Evolutionary conservation across 2,113 vertebrate species (phyloP), one percentile per base, ranked within the genome.

Genomic region (Carettochelys insculpta): DNA sequence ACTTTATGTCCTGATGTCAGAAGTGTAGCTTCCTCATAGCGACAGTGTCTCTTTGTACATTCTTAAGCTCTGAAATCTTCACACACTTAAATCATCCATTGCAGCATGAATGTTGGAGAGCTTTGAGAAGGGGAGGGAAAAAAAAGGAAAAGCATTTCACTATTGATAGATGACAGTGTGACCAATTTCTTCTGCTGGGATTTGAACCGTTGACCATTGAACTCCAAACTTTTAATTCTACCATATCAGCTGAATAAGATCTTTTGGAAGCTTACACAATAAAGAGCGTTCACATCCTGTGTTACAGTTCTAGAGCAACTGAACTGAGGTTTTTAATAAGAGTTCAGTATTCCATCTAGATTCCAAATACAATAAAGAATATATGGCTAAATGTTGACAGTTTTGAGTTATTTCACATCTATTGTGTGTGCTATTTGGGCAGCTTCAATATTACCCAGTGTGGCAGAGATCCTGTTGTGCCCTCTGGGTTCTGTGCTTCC

Each of bases 251-350:
- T 90, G 88, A 85, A 81, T 47, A 54, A 8, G 41, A 61, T 73
- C 14, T 76, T 77, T 82, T 77, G 50, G 31, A 77, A 82, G 34
- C 25, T 75, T 31, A 1, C 22, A 1, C 17, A 79, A 52, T 68
- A 51, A 88, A 93, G 38, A 0, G 12, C 71, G 13, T 80, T 83
- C 13, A 2, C 75, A 13, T 80, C 24, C 90, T 76, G 22, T 82
- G 81, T n/a, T 83, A 77, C 87, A 92, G 58, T 85, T 48, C 83
- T 47, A 61, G 90, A 87, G 82, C 38, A 77, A 78, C 91, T 77
- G 82, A 51, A 50, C 90, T 83, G 53, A 56, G 17, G 85, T 10
- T 48, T 61, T 25, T 53, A 85, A 93, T 86, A 83, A 6, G 12
- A 80, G 85, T 27, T 31, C 34, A 53, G 11, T 47, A 12, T 84